phyloP scores from a whole-genome alignment of 2,797 vertebrate species.

The Hirundo rustica region DNA sequence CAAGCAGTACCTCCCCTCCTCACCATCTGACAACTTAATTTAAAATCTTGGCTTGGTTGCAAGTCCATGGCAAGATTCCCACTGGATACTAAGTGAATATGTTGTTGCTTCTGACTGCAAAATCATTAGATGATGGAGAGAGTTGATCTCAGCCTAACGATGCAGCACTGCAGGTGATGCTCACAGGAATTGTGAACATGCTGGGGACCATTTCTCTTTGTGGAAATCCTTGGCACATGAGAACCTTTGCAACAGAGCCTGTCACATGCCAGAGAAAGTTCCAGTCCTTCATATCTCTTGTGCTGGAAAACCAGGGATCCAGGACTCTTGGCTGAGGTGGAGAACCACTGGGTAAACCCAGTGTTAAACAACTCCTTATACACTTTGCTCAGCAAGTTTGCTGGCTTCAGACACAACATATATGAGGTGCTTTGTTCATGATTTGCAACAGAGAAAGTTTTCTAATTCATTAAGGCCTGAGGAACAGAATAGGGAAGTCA shows the following conservation, averaged over 20 bases:
- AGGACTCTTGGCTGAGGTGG: neutral
- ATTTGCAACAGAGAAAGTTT: neutral
- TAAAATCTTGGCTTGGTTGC: slow-evolving; percentile 22
- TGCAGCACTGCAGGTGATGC: neutral
- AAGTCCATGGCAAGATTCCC: slow-evolving; percentile 31
- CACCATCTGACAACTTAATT: slow-evolving; percentile 22
- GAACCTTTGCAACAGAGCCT: neutral
- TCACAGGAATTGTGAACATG: neutral
- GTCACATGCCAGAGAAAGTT: neutral
- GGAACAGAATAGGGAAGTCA: neutral
- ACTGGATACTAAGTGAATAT: neutral
- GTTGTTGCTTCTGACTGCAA: neutral
- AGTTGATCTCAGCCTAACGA: neutral
- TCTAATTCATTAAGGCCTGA: neutral
- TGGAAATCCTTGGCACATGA: neutral
- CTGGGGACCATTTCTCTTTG: neutral
- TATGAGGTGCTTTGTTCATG: neutral
- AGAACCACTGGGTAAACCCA: neutral
- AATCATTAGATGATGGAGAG: neutral
- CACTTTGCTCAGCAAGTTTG: neutral
- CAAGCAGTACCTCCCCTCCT: neutral
- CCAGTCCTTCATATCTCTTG: neutral
- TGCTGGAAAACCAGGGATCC: neutral
- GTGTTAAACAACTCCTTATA: neutral
- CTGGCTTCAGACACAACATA: neutral